These are phyloP conservation scores for Tricholaema leucomelas DNA, from an alignment of 2,113 vertebrate genomes.

Conservation along the genomic window DNA sequence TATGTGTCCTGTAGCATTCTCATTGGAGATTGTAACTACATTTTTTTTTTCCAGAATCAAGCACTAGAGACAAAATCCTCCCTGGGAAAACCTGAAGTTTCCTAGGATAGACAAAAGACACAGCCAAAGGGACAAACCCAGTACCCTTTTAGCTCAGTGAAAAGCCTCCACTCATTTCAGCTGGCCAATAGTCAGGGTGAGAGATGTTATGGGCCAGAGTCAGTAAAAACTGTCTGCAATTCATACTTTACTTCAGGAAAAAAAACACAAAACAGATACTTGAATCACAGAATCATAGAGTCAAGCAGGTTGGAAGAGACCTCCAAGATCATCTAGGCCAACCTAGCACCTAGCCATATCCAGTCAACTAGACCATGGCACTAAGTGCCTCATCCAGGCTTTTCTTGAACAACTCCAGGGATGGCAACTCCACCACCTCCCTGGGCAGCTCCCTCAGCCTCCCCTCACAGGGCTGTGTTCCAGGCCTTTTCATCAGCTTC, in stretches of 20 bases:
- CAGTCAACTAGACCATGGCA: too few relatives aligned
- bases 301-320: too few relatives aligned
- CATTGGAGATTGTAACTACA: not conserved
- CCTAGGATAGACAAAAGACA: not conserved
- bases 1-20: not conserved
- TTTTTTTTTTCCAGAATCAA: not conserved
- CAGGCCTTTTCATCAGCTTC: too few relatives aligned
- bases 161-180: not conserved
- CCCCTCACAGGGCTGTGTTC: too few relatives aligned
- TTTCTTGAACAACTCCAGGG: too few relatives aligned
- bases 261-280: not conserved
- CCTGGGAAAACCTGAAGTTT: not conserved
- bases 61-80: not conserved
- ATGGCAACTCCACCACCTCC: too few relatives aligned
- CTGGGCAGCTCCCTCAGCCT: too few relatives aligned
- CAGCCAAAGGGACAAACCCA: not conserved
- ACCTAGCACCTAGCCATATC: too few relatives aligned
- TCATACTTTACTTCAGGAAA: not conserved
- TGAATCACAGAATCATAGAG: not conserved
- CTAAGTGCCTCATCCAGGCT: too few relatives aligned
- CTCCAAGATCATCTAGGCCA: too few relatives aligned
- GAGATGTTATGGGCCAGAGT: not conserved
- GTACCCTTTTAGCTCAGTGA: not conserved
- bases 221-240: not conserved
- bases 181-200: not conserved